Conservation (phyloP, 2,888 invertebrate genomes). For the Gnatocerus cornutus region DNA sequence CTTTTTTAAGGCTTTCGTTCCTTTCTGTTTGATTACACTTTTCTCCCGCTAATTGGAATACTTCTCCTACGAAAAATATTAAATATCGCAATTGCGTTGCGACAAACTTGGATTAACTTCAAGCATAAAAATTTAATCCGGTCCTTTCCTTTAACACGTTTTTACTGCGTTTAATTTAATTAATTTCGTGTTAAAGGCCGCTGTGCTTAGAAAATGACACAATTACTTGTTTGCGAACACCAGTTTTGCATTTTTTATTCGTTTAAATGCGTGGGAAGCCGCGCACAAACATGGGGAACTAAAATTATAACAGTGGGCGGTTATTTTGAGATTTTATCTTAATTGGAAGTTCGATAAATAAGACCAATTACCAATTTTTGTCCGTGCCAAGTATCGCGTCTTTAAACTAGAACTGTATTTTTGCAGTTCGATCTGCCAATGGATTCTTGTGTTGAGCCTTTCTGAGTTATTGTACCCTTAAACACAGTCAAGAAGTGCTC, state of each 20-base stretch:
- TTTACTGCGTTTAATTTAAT: constrained; percentile 23
- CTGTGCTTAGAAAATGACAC: constrained; percentile 10
- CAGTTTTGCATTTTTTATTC: constrained; percentile 18
- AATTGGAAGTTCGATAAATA: too few species aligned
- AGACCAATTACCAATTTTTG: too few species aligned
- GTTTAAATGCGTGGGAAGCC: too few species aligned
- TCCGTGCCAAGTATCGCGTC: too few species aligned
- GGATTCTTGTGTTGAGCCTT: too few species aligned
- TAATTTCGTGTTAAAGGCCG: constrained; percentile 17
- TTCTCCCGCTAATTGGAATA: constrained; percentile 24
- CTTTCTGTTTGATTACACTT: constrained; percentile 29
- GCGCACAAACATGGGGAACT: too few species aligned
- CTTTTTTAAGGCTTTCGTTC: not conserved
- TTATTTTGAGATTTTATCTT: too few species aligned
- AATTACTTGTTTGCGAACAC: constrained; percentile 13
- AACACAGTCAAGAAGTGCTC: too few species aligned
- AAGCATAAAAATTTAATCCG: constrained; percentile 36
- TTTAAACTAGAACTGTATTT: too few species aligned
- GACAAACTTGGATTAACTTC: constrained; percentile 32
- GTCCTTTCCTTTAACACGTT: constrained; percentile 21
- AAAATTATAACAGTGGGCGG: too few species aligned
- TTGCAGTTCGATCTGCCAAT: too few species aligned
- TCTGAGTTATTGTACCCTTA: too few species aligned
- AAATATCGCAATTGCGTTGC: constrained; percentile 24
- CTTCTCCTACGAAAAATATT: constrained; percentile 25